Conservation (phyloP, 2,797 vertebrate genomes). For the Cirrhinus mrigala region DNA sequence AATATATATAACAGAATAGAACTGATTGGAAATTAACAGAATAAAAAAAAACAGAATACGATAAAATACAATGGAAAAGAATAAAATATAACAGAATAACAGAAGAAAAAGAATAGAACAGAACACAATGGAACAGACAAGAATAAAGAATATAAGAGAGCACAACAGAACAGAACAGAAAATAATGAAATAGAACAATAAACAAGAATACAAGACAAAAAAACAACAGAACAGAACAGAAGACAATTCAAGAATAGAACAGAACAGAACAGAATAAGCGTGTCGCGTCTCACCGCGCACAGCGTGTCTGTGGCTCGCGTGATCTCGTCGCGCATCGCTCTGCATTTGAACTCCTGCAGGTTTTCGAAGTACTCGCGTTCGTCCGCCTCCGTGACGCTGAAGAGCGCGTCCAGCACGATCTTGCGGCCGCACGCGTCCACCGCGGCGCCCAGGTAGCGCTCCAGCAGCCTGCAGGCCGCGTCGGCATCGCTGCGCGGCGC, state of each 20-base stretch:
- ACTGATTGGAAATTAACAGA: neutral
- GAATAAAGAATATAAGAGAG: neutral
- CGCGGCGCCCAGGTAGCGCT: slow-evolving; percentile 86
- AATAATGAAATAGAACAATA: neutral
- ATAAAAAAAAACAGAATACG: too few species aligned
- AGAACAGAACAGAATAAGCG: neutral
- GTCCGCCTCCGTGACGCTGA: slow-evolving; percentile 75
- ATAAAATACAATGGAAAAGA: neutral
- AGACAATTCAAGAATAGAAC: neutral
- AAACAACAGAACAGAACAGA: accelerated
- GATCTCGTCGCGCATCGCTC: slow-evolving; percentile 83
- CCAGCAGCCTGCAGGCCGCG: slow-evolving; percentile 82
- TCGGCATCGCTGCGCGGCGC: slow-evolving; percentile 76
- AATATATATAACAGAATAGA: neutral
- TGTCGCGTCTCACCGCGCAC: slow-evolving; percentile 75
- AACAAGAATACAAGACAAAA: neutral
- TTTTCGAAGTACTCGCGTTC: slow-evolving; percentile 88
- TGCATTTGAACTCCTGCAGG: slow-evolving; percentile 86
- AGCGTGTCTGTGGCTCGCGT: slow-evolving; percentile 77
- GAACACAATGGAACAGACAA: neutral
- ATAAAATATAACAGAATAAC: neutral
- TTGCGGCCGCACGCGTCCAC: slow-evolving; percentile 87
- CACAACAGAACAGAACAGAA: neutral
- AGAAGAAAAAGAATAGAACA: neutral
- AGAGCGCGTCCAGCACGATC: slow-evolving; percentile 86